phyloP scores from a whole-genome alignment of 1,140 invertebrate genomes.

The Drosophila lacertosa region DNA sequence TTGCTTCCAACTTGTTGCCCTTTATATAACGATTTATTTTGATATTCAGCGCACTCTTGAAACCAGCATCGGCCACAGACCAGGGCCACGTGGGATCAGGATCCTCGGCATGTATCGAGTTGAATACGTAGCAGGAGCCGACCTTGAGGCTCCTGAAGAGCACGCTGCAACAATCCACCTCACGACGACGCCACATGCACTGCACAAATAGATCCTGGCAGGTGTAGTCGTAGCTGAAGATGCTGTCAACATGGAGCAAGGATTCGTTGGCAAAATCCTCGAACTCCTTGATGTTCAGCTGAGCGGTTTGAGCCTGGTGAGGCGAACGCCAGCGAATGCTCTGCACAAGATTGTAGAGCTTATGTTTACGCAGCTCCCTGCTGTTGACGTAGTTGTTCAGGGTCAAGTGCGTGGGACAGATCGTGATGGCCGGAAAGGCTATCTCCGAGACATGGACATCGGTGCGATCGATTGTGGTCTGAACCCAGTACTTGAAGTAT shows the following conservation, averaged over 20 bases:
- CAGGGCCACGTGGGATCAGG: slow-evolving; percentile 61
- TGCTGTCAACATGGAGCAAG: neutral
- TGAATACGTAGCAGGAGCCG: slow-evolving; percentile 60
- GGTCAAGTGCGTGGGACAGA: slow-evolving; percentile 52
- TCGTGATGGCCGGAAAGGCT: slow-evolving; percentile 65
- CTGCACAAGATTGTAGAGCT: slow-evolving; percentile 43
- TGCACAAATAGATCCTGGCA: slow-evolving; percentile 56
- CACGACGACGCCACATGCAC: slow-evolving; percentile 55
- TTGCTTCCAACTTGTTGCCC: slow-evolving; percentile 17
- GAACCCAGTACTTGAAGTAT: slow-evolving; percentile 74
- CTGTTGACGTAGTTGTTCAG: neutral
- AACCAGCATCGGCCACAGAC: slow-evolving; percentile 52
- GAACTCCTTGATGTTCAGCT: slow-evolving; percentile 25
- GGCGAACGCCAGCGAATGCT: slow-evolving; percentile 34
- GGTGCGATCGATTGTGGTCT: slow-evolving; percentile 72
- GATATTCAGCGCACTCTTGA: slow-evolving; percentile 46
- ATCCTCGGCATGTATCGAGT: slow-evolving; percentile 5
- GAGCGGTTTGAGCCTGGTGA: neutral
- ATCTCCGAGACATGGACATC: slow-evolving; percentile 76
- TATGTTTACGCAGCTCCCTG: neutral
- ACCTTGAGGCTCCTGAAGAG: slow-evolving; percentile 22
- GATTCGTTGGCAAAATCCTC: slow-evolving; percentile 6
- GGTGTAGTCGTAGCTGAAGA: slow-evolving; percentile 25
- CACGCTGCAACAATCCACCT: slow-evolving; percentile 60
- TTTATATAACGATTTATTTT: slow-evolving; percentile 37